Percentiles rank a stretch among this genome's conserved stretches.
Conservation (phyloP, 2,888 invertebrate genomes). For the Stenchaetothrips biformis region DNA sequence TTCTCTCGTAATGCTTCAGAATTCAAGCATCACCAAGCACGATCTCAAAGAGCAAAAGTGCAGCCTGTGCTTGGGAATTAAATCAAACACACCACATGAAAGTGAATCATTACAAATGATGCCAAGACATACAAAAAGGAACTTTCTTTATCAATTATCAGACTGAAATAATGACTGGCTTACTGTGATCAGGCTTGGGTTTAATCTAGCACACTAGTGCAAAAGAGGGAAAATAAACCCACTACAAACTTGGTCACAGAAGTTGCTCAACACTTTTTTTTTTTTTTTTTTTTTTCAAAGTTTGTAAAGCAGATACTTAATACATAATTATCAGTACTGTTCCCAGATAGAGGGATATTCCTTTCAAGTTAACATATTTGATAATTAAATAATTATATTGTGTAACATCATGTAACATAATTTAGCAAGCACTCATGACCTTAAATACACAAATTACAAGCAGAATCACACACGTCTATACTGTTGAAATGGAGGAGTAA, state of each 20-base stretch:
- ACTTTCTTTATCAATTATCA: slow-evolving; percentile 22
- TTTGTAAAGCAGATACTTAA: slow-evolving; percentile 29
- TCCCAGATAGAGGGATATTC: slow-evolving; percentile 31
- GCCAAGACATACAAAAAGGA: slow-evolving; percentile 21
- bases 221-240: background rate
- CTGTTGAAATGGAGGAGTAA: slow-evolving; percentile 13
- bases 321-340: slow-evolving; percentile 36
- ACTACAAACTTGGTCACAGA: slow-evolving; percentile 12
- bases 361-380: slow-evolving; percentile 11
- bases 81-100: slow-evolving; percentile 9
- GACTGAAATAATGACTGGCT: slow-evolving; percentile 23
- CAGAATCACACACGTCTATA: slow-evolving; percentile 14
- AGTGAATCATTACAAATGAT: slow-evolving; percentile 19
- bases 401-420: slow-evolving; percentile 5
- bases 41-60: slow-evolving; percentile 9
- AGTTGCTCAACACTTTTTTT: slow-evolving; percentile 21
- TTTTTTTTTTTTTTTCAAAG: background rate
- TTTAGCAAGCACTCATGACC: slow-evolving; percentile 6
- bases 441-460: slow-evolving; percentile 9
- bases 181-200: slow-evolving; percentile 19
- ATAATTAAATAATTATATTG: slow-evolving; percentile 3
- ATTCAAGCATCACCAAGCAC: background rate
- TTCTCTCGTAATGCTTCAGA: background rate
- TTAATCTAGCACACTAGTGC: slow-evolving; percentile 11
- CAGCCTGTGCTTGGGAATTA: background rate